Evolutionary conservation across 2,113 vertebrate genomes (phyloP).

Genomic region (Haliaeetus leucogaster): DNA sequence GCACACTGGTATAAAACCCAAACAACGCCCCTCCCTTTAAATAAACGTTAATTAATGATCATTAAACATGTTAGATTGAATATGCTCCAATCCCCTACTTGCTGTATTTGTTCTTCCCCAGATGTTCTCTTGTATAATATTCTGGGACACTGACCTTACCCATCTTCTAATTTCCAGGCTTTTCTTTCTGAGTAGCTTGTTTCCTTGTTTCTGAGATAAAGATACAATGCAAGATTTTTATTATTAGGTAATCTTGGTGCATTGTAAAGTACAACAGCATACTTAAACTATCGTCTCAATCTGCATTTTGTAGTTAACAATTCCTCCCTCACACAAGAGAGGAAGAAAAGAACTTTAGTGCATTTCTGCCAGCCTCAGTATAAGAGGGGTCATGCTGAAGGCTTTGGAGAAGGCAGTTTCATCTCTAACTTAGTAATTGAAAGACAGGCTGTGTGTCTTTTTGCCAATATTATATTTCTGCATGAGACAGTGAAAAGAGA

Average conservation of each 20-base stretch:
- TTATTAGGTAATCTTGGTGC: not conserved
- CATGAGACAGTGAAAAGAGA: slow-evolving; percentile 11
- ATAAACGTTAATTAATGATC: not conserved
- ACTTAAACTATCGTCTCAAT: not conserved
- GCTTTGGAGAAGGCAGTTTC: slow-evolving; percentile 36
- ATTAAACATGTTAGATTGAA: not conserved
- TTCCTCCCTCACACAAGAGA: not conserved
- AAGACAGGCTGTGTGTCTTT: not conserved
- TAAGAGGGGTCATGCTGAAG: not conserved
- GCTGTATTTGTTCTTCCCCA: not conserved
- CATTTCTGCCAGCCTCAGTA: not conserved
- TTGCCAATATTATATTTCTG: not conserved
- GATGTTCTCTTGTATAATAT: not conserved
- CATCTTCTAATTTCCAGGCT: not conserved
- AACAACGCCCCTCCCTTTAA: rapidly evolving
- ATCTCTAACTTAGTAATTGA: slow-evolving; percentile 41
- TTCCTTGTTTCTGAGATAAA: not conserved
- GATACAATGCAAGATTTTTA: not conserved
- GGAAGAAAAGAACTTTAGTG: not conserved
- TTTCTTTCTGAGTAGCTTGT: not conserved
- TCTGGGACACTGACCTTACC: not conserved
- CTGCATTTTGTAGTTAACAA: slow-evolving; percentile 14
- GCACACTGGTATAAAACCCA: not conserved
- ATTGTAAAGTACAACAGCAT: not conserved
- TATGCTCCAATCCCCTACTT: not conserved